Conservation (phyloP, 2,888 invertebrate genomes). For the Amphipyra berbera region DNA sequence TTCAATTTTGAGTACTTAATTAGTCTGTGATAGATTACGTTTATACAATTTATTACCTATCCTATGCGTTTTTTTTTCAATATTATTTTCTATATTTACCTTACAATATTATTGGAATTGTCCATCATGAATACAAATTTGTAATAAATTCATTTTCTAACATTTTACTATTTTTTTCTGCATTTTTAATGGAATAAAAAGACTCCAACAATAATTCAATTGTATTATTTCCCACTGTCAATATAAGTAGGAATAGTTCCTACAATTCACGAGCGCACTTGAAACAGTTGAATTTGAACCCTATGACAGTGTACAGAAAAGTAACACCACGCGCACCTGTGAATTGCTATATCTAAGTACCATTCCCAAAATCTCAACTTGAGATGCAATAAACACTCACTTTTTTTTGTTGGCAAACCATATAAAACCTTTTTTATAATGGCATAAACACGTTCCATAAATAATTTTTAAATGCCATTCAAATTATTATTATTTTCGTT, state of each 20-base stretch:
- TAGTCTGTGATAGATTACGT: slow-evolving; percentile 84
- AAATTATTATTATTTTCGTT: slow-evolving; percentile 58
- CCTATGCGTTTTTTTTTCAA: slow-evolving; percentile 44
- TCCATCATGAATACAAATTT: slow-evolving; percentile 84
- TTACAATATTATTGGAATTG: slow-evolving; percentile 35
- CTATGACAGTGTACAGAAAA: too few species aligned
- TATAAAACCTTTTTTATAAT: slow-evolving; percentile 19
- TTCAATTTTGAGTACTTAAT: slow-evolving; percentile 75
- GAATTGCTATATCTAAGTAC: too few species aligned
- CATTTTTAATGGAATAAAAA: slow-evolving; percentile 86
- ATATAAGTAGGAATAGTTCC: not conserved
- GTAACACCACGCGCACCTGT: too few species aligned
- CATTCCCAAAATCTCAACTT: not conserved
- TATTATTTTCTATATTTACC: slow-evolving; percentile 36
- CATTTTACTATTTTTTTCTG: slow-evolving; percentile 85
- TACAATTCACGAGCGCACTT: too few species aligned
- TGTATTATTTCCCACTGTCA: slow-evolving; percentile 39
- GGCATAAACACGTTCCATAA: slow-evolving; percentile 44
- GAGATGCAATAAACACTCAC: not conserved
- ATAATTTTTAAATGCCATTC: slow-evolving; percentile 51
- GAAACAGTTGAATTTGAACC: too few species aligned
- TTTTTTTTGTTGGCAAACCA: not conserved
- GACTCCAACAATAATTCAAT: slow-evolving; percentile 69
- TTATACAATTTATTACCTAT: slow-evolving; percentile 58
- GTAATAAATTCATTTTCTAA: slow-evolving; percentile 88